These are phyloP conservation scores for Cerastis leucographa DNA, from an alignment of 2,888 invertebrate species.

Conservation along the genomic window DNA sequence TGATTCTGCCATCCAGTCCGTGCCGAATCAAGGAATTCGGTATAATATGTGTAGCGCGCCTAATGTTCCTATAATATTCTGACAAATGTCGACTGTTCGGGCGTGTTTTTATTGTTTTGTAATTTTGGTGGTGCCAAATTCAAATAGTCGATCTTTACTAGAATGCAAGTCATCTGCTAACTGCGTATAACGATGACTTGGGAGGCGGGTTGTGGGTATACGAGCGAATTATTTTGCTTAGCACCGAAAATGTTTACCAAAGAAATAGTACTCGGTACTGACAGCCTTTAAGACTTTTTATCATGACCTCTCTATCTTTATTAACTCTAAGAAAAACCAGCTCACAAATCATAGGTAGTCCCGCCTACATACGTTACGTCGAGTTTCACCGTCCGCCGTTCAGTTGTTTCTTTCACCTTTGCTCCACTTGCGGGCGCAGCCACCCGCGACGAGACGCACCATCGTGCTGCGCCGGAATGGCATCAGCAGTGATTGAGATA, in stretches of 20 bases:
- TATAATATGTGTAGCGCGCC: neutral
- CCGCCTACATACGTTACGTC: constrained; percentile 49
- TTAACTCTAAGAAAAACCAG: constrained; percentile 30
- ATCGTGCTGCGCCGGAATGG: constrained; percentile 69
- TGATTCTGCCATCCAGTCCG: neutral
- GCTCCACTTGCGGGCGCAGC: constrained; percentile 84
- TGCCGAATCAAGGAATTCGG: neutral
- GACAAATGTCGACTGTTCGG: neutral
- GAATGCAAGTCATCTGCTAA: too few relatives aligned
- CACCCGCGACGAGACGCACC: constrained; percentile 85
- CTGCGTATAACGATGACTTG: too few relatives aligned
- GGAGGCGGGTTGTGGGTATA: too few relatives aligned
- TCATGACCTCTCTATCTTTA: neutral
- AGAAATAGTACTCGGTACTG: neutral
- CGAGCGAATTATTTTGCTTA: too few relatives aligned
- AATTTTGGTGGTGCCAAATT: neutral
- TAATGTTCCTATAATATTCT: neutral
- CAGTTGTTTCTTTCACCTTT: constrained; percentile 89
- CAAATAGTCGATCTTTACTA: too few relatives aligned
- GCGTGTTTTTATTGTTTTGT: neutral
- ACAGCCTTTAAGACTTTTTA: neutral
- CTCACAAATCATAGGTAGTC: constrained; percentile 43
- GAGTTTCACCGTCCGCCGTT: constrained; percentile 68
- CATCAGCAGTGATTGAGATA: constrained; percentile 59
- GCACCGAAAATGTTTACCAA: neutral